Evolutionary conservation across 92 coral and sea anemone genomes (phyloP).

Genomic region (Muricea muricata): DNA sequence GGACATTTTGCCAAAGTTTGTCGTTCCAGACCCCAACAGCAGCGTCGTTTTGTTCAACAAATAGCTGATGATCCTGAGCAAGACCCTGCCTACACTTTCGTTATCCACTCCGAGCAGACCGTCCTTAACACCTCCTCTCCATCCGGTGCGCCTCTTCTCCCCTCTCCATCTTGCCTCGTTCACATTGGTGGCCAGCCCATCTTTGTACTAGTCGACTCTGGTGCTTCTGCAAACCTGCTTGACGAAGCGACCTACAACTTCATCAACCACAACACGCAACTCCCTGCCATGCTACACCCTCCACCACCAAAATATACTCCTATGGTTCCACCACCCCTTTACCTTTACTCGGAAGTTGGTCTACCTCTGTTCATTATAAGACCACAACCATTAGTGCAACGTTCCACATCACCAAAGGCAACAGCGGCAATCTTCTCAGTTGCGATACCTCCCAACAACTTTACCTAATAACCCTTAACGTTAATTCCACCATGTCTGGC

Average conservation of each 20-base stretch:
- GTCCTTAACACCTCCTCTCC: constrained; percentile 11
- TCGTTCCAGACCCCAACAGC: not conserved
- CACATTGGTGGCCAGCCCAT: constrained; percentile 41
- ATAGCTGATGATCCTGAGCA: not conserved
- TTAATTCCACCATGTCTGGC: constrained; percentile 38
- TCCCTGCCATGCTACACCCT: constrained; percentile 22
- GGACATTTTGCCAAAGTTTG: constrained; percentile 45
- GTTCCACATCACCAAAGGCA: constrained; percentile 66
- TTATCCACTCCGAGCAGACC: not conserved
- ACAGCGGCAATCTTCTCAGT: constrained; percentile 63
- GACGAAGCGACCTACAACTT: constrained; percentile 34
- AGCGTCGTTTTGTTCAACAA: not conserved
- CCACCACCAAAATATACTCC: constrained; percentile 51
- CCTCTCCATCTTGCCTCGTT: constrained; percentile 36
- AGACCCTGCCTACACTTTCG: constrained; percentile 19
- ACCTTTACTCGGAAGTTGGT: constrained; percentile 61
- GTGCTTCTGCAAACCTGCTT: constrained; percentile 58
- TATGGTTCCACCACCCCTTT: constrained; percentile 63
- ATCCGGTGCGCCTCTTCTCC: not conserved
- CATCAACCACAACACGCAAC: constrained; percentile 16
- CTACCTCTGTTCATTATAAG: constrained; percentile 50
- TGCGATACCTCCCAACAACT: constrained; percentile 54
- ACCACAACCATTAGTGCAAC: constrained; percentile 50
- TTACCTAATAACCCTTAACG: constrained; percentile 50
- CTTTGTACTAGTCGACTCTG: constrained; percentile 57